Base-by-base conservation (phyloP, 2,113 vertebrate genomes). In the Meriones unguiculatus region DNA sequence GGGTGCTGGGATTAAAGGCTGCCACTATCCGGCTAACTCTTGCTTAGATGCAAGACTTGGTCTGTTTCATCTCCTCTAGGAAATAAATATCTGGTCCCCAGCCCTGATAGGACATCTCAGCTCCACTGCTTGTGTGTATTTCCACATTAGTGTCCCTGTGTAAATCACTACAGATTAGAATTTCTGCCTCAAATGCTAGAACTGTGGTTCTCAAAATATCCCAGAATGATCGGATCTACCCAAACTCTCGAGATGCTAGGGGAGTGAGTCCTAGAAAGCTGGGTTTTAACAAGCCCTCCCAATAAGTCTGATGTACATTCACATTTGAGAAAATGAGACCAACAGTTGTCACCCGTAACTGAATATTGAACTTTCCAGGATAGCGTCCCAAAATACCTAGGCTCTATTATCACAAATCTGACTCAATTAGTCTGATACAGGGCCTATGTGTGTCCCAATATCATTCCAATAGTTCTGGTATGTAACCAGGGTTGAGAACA, bases 141-240 rank as follows among this genome's bases (percentile, higher is more conserved):
- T 67, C 76, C 91, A 84, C 35, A 38, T 59, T 14, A 72, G 15
- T 50, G 84, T 90, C 95, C 86, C 41, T 94, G 90, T 20, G 57
- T 72, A 82, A 57, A 59, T 95, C 57, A 67, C 24, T 52, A 80
- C 50, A 76, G 80, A 92, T 78, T 2, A 64, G 25, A 64, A 84
- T 13, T 89, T 81, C 73, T 75, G 30, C 12, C 78, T 94, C 52
- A 87, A 35, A 20, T 32, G n/a, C 75, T 64, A 72, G 64, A 85
- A 18, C 25, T 54, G 15, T 46, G 18, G 5, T 70, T 90, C 92
- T 91, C 78, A 84, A 70, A 87, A 54, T 13, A 4, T 62, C 84
- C 92, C 50, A 91, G 54, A 59, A 81, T 92, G 84, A 20, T 73
- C 84, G 90, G 64, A 70, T 13, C 8, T 9, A 78, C 38, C 62